These are phyloP conservation scores for Sebastes alutus DNA, from an alignment of 2,797 vertebrate genomes.

Conservation along the genomic window DNA sequence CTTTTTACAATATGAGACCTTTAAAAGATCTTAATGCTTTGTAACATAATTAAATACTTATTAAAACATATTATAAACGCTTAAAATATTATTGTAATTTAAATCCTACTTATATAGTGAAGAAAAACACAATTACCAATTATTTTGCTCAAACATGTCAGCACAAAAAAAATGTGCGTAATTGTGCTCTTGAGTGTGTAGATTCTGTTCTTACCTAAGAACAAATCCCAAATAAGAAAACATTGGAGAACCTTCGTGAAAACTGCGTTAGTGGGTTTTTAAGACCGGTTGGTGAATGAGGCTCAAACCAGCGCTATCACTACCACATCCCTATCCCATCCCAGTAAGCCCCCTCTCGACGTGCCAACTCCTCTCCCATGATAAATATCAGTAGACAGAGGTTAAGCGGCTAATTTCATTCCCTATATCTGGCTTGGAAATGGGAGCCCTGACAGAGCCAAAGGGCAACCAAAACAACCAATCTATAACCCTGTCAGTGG, in stretches of 20 bases:
- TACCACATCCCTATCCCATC: background rate
- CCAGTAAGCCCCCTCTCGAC: conserved; percentile 12
- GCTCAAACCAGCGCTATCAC: background rate
- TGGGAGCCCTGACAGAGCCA: conserved; percentile 56
- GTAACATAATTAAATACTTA: background rate
- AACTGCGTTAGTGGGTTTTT: background rate
- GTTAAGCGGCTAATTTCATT: conserved; percentile 73
- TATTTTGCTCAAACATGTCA: background rate
- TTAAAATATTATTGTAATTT: no score
- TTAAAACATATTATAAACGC: background rate
- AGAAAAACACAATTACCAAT: background rate
- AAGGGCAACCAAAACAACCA: conserved; percentile 74
- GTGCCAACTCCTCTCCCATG: conserved; percentile 30
- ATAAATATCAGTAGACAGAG: conserved; percentile 64
- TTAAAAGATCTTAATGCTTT: background rate
- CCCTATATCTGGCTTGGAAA: conserved; percentile 48
- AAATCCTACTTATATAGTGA: background rate
- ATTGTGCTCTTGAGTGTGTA: background rate
- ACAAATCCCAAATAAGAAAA: background rate
- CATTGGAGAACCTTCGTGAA: background rate
- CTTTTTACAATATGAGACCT: no score
- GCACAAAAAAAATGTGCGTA: background rate
- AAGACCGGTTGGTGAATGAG: background rate
- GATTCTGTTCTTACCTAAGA: background rate
- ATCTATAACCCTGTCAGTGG: conserved; percentile 69